Base-by-base conservation (phyloP, 2,797 vertebrate genomes). In the Hozukius guyotensis region DNA sequence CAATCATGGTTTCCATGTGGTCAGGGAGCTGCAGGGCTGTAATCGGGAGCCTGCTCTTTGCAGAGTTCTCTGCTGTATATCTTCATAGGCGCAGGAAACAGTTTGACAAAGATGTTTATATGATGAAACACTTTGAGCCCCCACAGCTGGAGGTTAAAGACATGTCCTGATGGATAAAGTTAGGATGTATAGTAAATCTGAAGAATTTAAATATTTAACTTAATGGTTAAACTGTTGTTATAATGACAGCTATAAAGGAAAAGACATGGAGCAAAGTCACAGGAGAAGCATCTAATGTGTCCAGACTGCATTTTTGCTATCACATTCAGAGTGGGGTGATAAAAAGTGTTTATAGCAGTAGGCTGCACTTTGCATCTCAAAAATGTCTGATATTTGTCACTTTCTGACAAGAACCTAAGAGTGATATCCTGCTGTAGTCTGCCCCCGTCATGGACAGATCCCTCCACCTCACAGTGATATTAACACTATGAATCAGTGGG, bases 1-100 rank as follows among this genome's bases (percentile, higher is more conserved):
- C 94, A 96, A 95, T 96, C 92, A 96, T 91, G 91, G 93, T 84
- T 88, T 89, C 88, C 84, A 83, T 93, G 92, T 89, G 93, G 94
- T 86, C 87, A 87, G 90, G 75, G 77, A 89, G 63, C 72, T 72
- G 81, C 91, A 94, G 86, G 82, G 81, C 91, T 95, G 76, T 94
- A 94, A 94, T 96, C 87, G 90, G 24, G 20, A 81, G 61, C 46
- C 73, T 85, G 55, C 77, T 69, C 72, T 80, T 69, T 80, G 81
- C 75, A 31, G 52, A 66, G 36, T 56, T 84, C 59, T 75, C 63
- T 76, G 79, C 75, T 76, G 52, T 77, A 66, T 75, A 57, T 85
- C 78, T 77, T 74, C 75, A 52, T 8, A 78, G 42, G 67, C 16
- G 57, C 82, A 92, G 90, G 88, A 93, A 93, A 69, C 83, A 32